These are phyloP conservation scores for Plecotus auritus DNA, from an alignment of 2,113 vertebrate species.

Conservation along the genomic window DNA sequence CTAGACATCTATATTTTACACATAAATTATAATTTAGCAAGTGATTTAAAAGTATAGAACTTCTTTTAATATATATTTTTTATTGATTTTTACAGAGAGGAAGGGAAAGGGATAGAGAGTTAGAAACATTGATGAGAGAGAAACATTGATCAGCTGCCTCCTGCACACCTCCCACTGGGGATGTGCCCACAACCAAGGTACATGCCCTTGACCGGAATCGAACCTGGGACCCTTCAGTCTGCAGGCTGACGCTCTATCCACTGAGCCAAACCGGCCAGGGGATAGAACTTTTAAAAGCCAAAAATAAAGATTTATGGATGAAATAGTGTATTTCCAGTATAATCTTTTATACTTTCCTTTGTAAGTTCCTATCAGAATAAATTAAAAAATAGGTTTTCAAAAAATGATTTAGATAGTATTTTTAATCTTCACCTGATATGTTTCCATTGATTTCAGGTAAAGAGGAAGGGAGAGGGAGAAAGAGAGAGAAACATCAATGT, in stretches of 20 bases:
- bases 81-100: too few species aligned
- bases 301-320: not conserved
- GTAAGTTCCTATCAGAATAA: not conserved
- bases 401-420: conserved; percentile 34
- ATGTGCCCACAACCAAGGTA: too few species aligned
- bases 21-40: not conserved
- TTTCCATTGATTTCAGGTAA: not conserved
- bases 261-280: too few species aligned
- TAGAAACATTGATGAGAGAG: too few species aligned
- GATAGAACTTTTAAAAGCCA: not conserved
- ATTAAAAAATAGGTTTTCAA: not conserved
- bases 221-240: too few species aligned
- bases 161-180: too few species aligned
- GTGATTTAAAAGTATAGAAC: not conserved
- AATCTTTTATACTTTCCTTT: conserved; percentile 39
- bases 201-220: too few species aligned
- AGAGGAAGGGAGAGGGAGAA: not conserved
- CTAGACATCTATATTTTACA: not conserved
- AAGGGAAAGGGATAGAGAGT: too few species aligned
- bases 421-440: not conserved
- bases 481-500: not conserved
- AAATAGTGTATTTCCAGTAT: not conserved
- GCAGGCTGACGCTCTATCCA: too few species aligned
- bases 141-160: too few species aligned
- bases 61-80: not conserved